These are phyloP conservation scores for Nasonia giraulti DNA, from an alignment of 1,140 invertebrate genomes.

Conservation along the genomic window DNA sequence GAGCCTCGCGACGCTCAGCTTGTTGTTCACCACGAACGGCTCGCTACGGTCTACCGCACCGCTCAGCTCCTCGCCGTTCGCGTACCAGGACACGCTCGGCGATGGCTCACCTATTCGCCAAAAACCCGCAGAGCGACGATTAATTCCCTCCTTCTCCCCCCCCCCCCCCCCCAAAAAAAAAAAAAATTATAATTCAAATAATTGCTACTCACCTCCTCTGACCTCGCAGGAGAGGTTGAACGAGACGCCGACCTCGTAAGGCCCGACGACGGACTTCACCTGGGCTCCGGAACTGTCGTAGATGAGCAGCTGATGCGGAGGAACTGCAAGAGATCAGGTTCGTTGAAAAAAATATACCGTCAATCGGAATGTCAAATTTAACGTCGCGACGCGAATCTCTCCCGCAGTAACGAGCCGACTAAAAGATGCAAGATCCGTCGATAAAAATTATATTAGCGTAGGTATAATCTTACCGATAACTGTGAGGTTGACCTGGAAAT, in stretches of 20 bases:
- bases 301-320: constrained; percentile 88
- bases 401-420: too few relatives aligned
- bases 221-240: constrained; percentile 91
- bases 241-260: constrained; percentile 87
- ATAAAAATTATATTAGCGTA: too few relatives aligned
- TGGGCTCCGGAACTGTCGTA: constrained; percentile 87
- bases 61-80: constrained; percentile 80
- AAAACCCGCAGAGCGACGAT: too few relatives aligned
- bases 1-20: constrained; percentile 82
- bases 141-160: too few relatives aligned
- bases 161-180: too few relatives aligned
- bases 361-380: too few relatives aligned
- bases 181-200: too few relatives aligned
- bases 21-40: constrained; percentile 86
- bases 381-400: too few relatives aligned
- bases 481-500: constrained; percentile 91
- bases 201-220: constrained; percentile 80
- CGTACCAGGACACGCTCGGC: constrained; percentile 86
- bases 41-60: constrained; percentile 74
- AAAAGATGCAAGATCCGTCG: too few relatives aligned
- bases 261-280: constrained; percentile 85
- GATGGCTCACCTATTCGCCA: constrained; percentile 82
- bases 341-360: background rate
- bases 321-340: constrained; percentile 76
- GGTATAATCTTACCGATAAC: constrained; percentile 85